These are phyloP conservation scores for Falco columbarius DNA, from an alignment of 2,797 vertebrate genomes.

Conservation along the genomic window DNA sequence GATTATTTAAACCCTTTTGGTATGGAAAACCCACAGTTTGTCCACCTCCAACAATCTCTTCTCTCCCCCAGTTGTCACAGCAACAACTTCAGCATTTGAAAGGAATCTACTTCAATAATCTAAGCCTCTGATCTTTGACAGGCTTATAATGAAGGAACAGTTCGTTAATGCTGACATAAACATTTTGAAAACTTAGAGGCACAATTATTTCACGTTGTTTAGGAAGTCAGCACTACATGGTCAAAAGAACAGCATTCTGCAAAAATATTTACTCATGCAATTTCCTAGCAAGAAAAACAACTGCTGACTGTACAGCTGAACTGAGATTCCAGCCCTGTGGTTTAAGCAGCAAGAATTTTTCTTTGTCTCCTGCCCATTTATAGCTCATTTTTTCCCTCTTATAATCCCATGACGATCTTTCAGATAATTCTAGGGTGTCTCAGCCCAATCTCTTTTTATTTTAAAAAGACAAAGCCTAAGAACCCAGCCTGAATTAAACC, in stretches of 20 bases:
- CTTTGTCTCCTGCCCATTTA: constrained; percentile 12
- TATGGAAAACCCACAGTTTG: constrained; percentile 60
- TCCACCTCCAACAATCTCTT: constrained; percentile 42
- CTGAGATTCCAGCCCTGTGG: not conserved
- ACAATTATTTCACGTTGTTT: constrained; percentile 69
- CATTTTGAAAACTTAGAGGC: constrained; percentile 72
- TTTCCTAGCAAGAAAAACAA: constrained; percentile 66
- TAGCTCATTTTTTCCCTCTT: not conserved
- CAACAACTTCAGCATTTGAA: constrained; percentile 79
- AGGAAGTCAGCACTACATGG: constrained; percentile 68
- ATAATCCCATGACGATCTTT: not conserved
- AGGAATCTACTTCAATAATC: constrained; percentile 82
- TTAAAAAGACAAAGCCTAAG: not conserved
- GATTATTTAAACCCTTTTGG: constrained; percentile 57
- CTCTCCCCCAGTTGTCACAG: constrained; percentile 74
- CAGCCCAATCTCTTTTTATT: not conserved
- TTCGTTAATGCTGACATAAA: constrained; percentile 80
- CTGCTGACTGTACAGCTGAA: constrained; percentile 13
- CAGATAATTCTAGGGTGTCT: not conserved
- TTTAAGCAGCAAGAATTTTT: constrained; percentile 1
- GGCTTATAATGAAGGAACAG: constrained; percentile 81
- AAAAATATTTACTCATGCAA: constrained; percentile 72
- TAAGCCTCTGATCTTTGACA: constrained; percentile 81
- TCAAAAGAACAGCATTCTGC: constrained; percentile 48
- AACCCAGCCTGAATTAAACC: not conserved